Percentiles rank a stretch among this genome's conserved stretches.
Evolutionary conservation across 2,113 vertebrate genomes (phyloP).

Genomic region (Cinclus mexicanus): DNA sequence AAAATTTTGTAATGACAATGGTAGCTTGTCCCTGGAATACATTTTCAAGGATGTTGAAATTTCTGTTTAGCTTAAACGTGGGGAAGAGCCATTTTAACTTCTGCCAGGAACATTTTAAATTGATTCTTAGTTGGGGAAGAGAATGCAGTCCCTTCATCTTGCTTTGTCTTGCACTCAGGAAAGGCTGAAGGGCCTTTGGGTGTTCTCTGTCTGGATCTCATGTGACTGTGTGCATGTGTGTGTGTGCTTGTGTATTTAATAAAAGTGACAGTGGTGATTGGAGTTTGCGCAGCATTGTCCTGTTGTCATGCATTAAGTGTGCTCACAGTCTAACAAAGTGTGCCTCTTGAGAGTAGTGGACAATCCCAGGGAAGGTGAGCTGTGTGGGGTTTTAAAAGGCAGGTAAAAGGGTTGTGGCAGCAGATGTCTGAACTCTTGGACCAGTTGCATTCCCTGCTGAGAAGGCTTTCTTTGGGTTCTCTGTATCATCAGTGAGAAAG

Average conservation of each 20-base stretch:
- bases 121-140: not conserved
- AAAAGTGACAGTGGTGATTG: rapidly evolving
- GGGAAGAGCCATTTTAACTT: not conserved
- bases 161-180: not conserved
- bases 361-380: not conserved
- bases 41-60: not conserved
- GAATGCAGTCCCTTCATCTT: not conserved
- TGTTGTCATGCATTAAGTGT: not conserved
- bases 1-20: not conserved
- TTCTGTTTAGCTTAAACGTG: not conserved
- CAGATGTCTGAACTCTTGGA: not conserved
- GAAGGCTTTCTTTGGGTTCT: not conserved
- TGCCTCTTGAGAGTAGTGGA: rapidly evolving
- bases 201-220: not conserved
- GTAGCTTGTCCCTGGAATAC: not conserved
- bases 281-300: not conserved
- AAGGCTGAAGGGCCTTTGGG: not conserved
- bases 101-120: not conserved
- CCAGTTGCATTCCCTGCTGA: not conserved
- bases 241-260: not conserved
- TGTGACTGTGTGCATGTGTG: not conserved
- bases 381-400: not conserved
- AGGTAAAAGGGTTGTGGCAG: not conserved
- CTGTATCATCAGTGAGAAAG: not conserved
- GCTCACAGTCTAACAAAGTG: not conserved